Evolutionary conservation across 2,888 invertebrate genomes (phyloP), one percentile per base, ranked within the genome.

Genomic region (Hyppa rectilinea): DNA sequence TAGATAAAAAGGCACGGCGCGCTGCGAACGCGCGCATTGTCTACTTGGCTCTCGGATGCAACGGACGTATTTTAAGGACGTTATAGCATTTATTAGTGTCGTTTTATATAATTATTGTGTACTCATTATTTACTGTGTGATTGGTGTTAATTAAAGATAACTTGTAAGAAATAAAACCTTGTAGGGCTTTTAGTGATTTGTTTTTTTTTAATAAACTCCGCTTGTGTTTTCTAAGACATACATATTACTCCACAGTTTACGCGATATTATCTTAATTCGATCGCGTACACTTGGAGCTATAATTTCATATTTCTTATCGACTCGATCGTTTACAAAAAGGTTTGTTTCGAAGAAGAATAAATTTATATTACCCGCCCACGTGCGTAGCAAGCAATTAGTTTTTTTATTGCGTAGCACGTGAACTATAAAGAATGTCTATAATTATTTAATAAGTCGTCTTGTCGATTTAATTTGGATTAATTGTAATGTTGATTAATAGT

Each of bases 271-370:
- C 85, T 81, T 80, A 81, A 85, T 81, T 73, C 58, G 69, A 81
- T 84, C 80, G 65, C 61, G 55, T 72, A 69, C 52, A 56, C 71
- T 68, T 71, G 52, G 60, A 68, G 45, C 77, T 75, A 78, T 82
- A 82, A 84, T 86, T 87, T 85, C 66, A 77, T 78, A 61, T 71
- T 79, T 52, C 73, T 82, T 86, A 84, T 85, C 87, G 68, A 75
- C 56, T 68, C 59, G 64, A 87, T 87, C 82, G 66, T 69, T 78
- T 74, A 59, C 56, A 75, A 76, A 76, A 71, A 78, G 75, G 79
- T 79, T 81, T 79, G 69, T 77, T 83, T 75, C 60, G 20, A 67
- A 74, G 71, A 75, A 75, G 75, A 82, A 80, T 82, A 80, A 79
- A 82, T 77, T 79, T 76, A 74, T 74, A 82, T 68, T 79, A 69